Conservation (phyloP, 2,113 vertebrate genomes). For the Eolophus roseicapilla region DNA sequence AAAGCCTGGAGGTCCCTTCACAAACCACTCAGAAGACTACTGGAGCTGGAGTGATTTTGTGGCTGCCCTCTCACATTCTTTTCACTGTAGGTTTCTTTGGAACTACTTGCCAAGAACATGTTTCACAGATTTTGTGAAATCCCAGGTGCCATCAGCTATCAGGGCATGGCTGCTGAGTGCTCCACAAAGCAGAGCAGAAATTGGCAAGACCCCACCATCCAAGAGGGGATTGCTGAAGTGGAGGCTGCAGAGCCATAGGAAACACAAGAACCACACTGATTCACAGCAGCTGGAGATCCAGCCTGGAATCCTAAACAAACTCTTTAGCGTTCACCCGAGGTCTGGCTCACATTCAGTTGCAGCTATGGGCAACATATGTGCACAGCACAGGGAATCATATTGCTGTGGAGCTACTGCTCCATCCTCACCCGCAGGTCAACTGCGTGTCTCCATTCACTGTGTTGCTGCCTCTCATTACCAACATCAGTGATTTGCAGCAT, state of each 20-base stretch:
- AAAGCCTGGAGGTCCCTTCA: background rate
- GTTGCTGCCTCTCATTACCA: background rate
- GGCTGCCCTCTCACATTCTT: background rate
- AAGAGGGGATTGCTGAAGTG: background rate
- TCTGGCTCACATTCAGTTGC: background rate
- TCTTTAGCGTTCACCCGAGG: fast-evolving
- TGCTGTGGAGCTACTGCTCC: background rate
- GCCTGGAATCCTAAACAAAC: background rate
- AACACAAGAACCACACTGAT: background rate
- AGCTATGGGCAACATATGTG: background rate
- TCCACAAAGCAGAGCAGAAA: background rate
- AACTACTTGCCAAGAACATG: background rate
- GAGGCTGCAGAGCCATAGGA: background rate
- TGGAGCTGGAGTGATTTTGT: background rate
- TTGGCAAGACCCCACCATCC: background rate
- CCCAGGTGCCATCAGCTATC: background rate
- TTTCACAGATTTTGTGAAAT: background rate
- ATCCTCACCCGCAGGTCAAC: fast-evolving
- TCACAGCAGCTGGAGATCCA: background rate
- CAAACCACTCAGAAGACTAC: background rate
- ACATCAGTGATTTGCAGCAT: background rate
- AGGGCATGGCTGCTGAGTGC: background rate
- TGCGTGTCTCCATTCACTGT: fast-evolving
- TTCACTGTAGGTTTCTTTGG: background rate
- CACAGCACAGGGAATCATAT: fast-evolving